These are phyloP conservation scores for Scaptomyza caliginosa DNA, from an alignment of 2,888 invertebrate genomes.

Conservation along the genomic window DNA sequence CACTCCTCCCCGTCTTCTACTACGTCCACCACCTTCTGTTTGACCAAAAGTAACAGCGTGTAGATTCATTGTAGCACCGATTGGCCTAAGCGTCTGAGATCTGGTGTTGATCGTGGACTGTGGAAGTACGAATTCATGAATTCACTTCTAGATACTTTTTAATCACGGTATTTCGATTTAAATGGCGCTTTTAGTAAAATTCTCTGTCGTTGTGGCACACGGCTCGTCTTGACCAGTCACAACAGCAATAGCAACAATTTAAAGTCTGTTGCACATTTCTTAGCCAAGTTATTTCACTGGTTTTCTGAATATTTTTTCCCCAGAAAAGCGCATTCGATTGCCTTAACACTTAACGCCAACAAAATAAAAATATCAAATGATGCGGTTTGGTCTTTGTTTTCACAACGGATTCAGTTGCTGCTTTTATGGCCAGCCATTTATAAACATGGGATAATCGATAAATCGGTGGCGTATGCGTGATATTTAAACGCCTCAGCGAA, in stretches of 20 bases:
- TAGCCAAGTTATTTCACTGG: slow-evolving; percentile 50
- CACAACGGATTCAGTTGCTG: slow-evolving; percentile 15
- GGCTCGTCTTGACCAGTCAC: slow-evolving; percentile 29
- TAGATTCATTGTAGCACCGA: too few species aligned
- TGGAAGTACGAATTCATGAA: too few species aligned
- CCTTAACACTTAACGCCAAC: slow-evolving; percentile 23
- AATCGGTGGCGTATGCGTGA: slow-evolving; percentile 48
- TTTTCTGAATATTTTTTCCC: slow-evolving; percentile 20
- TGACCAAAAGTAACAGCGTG: too few species aligned
- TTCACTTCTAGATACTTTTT: too few species aligned
- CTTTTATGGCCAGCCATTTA: slow-evolving; percentile 23
- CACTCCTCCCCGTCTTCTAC: too few species aligned
- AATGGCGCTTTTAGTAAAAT: too few species aligned
- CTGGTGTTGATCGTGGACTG: too few species aligned
- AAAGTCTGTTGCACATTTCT: slow-evolving; percentile 43
- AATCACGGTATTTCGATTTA: too few species aligned
- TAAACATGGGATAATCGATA: slow-evolving; percentile 26
- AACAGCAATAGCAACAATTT: slow-evolving; percentile 34
- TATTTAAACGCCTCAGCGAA: slow-evolving; percentile 20
- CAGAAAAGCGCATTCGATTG: slow-evolving; percentile 40
- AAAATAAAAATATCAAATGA: slow-evolving; percentile 33
- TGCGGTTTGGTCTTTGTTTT: slow-evolving; percentile 27
- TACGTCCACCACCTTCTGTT: too few species aligned
- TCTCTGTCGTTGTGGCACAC: too few species aligned
- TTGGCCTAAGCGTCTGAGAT: too few species aligned